These are phyloP conservation scores for Araneus ventricosus DNA, from an alignment of 1,140 invertebrate genomes.

Conservation along the genomic window DNA sequence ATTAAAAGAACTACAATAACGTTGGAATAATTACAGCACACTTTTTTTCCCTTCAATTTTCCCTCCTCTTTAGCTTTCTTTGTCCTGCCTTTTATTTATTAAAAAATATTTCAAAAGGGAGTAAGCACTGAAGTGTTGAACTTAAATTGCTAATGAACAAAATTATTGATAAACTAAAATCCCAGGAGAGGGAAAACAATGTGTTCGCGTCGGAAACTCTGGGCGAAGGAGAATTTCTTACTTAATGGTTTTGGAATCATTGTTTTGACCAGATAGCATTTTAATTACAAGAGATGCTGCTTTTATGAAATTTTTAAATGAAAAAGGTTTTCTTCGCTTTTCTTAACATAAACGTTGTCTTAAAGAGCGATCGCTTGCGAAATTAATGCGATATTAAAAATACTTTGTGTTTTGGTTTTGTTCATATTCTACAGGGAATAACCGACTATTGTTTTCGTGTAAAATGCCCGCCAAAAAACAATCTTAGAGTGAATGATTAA, in stretches of 20 bases:
- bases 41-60: conserved; percentile 11
- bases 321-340: background rate
- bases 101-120: conserved; percentile 44
- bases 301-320: conserved; percentile 50
- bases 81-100: conserved; percentile 36
- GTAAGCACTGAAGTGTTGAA: conserved; percentile 25
- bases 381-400: conserved; percentile 35
- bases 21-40: conserved; percentile 58
- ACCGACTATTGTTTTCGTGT: background rate
- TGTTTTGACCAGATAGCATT: conserved; percentile 53
- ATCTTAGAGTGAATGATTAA: background rate
- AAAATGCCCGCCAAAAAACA: background rate
- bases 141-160: conserved; percentile 17
- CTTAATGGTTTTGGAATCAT: conserved; percentile 32
- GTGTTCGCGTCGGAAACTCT: background rate
- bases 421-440: conserved; percentile 9
- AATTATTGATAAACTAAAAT: conserved; percentile 42
- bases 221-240: conserved; percentile 11
- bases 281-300: conserved; percentile 49
- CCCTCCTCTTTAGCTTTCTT: conserved; percentile 27
- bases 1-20: conserved; percentile 65
- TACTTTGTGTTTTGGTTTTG: background rate
- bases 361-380: background rate
- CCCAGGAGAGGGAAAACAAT: conserved; percentile 39
- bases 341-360: background rate